Conservation (phyloP, 1,140 invertebrate species). For the Leguminivora glycinivorella region DNA sequence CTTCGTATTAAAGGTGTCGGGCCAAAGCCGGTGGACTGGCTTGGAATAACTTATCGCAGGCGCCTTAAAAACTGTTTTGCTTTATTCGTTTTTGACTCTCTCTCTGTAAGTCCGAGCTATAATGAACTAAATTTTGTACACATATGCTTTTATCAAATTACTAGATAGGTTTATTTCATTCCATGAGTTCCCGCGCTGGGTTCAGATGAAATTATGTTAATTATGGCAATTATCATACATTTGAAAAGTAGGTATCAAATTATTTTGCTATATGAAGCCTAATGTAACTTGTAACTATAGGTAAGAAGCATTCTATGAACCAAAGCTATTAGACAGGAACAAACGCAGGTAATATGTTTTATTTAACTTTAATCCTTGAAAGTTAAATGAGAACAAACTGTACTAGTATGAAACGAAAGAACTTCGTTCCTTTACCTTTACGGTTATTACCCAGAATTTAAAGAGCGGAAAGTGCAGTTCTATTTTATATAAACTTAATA, state of each 20-base stretch:
- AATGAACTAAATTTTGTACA: too few relatives aligned
- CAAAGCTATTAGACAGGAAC: too few relatives aligned
- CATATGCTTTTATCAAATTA: too few relatives aligned
- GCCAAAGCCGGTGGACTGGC: conserved; percentile 12
- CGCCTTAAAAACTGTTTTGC: background rate
- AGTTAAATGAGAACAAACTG: conserved; percentile 1
- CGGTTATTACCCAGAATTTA: background rate
- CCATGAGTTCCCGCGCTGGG: too few relatives aligned
- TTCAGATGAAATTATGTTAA: too few relatives aligned
- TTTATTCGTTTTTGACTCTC: background rate
- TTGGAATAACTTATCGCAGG: conserved; percentile 17
- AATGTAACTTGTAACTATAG: too few relatives aligned
- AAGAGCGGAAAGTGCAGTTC: background rate
- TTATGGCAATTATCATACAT: too few relatives aligned
- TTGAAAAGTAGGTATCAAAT: too few relatives aligned
- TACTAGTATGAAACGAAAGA: background rate
- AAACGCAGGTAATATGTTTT: background rate
- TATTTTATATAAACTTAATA: background rate
- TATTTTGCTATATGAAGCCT: too few relatives aligned
- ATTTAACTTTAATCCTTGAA: background rate
- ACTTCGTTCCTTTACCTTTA: background rate
- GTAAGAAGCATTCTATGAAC: too few relatives aligned
- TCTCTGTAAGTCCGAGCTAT: background rate
- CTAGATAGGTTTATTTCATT: too few relatives aligned
- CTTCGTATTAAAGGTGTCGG: conserved; percentile 29